Evolutionary conservation across 2,113 vertebrate species (phyloP).

Genomic region (Vulpes vulpes): DNA sequence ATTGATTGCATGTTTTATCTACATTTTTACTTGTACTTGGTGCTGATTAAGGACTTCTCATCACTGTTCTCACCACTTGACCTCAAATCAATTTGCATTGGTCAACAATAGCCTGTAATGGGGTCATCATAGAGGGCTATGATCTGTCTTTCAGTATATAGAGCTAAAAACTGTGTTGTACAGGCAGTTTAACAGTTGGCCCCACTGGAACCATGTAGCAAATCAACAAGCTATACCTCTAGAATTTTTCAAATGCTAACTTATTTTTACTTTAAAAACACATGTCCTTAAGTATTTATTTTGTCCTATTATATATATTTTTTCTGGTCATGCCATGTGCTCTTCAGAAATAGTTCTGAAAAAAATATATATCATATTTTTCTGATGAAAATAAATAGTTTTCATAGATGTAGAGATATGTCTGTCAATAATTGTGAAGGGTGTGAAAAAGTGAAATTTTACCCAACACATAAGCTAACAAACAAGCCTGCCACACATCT

Average conservation of each 20-base stretch:
- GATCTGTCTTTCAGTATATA: background rate
- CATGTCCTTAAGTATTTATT: background rate
- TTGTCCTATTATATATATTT: background rate
- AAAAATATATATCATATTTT: too few relatives aligned
- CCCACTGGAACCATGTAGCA: too few relatives aligned
- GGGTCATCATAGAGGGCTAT: background rate
- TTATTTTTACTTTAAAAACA: background rate
- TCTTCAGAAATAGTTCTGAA: background rate
- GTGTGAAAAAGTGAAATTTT: background rate
- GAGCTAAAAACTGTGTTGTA: background rate
- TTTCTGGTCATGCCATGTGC: accelerated
- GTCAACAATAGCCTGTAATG: too few relatives aligned
- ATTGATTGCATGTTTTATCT: background rate
- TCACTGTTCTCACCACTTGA: background rate
- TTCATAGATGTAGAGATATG: too few relatives aligned
- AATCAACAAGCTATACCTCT: background rate
- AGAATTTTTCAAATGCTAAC: background rate
- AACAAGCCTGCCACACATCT: accelerated
- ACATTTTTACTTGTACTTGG: background rate
- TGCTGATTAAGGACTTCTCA: background rate
- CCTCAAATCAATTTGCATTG: background rate
- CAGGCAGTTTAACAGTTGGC: background rate
- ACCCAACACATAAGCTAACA: too few relatives aligned
- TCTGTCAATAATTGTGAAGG: background rate
- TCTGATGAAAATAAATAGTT: too few relatives aligned